Base-by-base conservation (phyloP, 2,113 vertebrate genomes). In the Gnathonemus longibarbis region DNA sequence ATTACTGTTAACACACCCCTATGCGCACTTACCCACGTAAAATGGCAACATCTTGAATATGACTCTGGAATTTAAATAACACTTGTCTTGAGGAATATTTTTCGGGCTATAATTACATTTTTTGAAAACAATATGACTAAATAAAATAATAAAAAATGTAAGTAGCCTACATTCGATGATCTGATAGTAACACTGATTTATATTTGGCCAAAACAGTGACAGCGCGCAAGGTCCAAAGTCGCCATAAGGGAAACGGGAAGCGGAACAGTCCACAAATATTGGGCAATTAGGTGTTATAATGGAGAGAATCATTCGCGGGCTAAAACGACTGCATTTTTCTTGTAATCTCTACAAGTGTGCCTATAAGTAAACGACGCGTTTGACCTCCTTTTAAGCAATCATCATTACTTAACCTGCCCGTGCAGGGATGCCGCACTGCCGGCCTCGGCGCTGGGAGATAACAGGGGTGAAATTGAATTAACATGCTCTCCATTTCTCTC, bases 401-500 rank as follows among this genome's bases (percentile, higher is more conserved):
- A 21, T 89, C 56, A 83, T 89, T 83, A 89, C 35, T 89, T 80
- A 83, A 89, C 77, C 74, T 53, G 88, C 48, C 42, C 35, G 21
- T 56, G 27, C 88, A 31, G 19, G 11, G 77, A 56, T 62, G 39
- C 66, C 21, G 48, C 77, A 62, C 77, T 5, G 53, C 1, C 39
- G 5, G 46, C 49, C 27, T 85, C 80, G 77, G 77, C 52, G 80
- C 35, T 42, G 52, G 89, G n/a, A 84, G 77, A 53, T 46, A 89
- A 89, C 89, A 31, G 87, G 87, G 87, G 77, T 62, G 80, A 42
- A 85, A 89, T 85, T 58, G 50, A 85, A 89, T 89, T 85, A 84
- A 19, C 50, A 84, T 62, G 89, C 89, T 56, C 80, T 89, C 52
- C 66, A 42, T 89, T 83, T 80, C 88, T 35, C 45, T 83, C 35